These are phyloP conservation scores for Gymnocypris eckloni DNA, from an alignment of 2,797 vertebrate genomes.

Conservation along the genomic window DNA sequence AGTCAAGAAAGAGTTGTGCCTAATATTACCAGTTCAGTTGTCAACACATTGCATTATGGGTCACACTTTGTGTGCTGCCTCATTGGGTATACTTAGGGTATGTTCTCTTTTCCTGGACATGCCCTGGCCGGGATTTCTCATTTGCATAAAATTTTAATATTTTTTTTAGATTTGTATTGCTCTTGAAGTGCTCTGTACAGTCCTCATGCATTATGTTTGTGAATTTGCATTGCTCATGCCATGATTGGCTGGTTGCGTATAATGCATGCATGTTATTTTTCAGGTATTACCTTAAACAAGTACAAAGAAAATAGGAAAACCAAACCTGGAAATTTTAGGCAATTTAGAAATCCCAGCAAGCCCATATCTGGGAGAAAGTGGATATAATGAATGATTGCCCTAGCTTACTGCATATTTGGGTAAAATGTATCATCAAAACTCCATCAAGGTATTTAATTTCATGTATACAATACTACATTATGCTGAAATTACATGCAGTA, in stretches of 20 bases:
- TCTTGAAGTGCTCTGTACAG: not conserved
- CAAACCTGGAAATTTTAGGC: not conserved
- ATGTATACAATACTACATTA: not conserved
- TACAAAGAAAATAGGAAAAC: not conserved
- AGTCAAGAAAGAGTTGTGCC: not conserved
- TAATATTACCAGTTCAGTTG: not conserved
- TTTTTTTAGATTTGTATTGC: not conserved
- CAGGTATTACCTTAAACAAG: not conserved
- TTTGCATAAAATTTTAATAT: not conserved
- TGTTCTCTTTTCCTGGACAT: not conserved
- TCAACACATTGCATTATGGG: not conserved
- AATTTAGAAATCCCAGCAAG: not conserved
- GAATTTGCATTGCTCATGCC: not conserved
- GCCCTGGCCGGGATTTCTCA: not conserved
- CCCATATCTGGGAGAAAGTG: not conserved
- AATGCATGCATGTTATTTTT: not conserved
- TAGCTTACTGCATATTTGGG: not conserved
- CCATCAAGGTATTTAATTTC: not conserved
- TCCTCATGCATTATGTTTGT: not conserved
- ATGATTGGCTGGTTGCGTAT: not conserved
- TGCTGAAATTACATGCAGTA: not conserved
- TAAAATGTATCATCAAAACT: not conserved
- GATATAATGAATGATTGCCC: not conserved
- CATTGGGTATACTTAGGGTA: not conserved
- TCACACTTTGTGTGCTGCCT: not conserved